Evolutionary conservation across 2,113 vertebrate species (phyloP).

Genomic region (Indicator indicator): DNA sequence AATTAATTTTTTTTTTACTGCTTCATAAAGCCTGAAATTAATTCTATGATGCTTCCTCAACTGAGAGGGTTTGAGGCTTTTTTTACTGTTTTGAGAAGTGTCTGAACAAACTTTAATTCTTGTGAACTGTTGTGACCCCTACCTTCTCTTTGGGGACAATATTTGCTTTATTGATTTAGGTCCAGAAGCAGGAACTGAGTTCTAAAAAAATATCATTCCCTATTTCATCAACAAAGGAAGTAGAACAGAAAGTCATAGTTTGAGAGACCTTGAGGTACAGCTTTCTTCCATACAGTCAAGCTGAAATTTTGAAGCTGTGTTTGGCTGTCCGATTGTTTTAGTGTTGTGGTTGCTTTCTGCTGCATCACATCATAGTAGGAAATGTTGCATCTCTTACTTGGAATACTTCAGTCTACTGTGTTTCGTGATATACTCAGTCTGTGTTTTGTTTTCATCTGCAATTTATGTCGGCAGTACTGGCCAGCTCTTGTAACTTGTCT

Average conservation of each 20-base stretch:
- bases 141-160: background rate
- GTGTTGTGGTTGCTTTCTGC: background rate
- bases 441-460: background rate
- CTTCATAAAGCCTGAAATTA: background rate
- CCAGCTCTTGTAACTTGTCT: background rate
- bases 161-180: background rate
- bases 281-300: background rate
- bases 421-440: background rate
- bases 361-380: background rate
- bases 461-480: background rate
- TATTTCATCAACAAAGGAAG: background rate
- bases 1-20: background rate
- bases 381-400: background rate
- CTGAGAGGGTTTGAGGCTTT: background rate
- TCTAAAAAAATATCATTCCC: background rate
- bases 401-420: background rate
- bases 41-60: background rate
- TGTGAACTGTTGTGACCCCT: background rate
- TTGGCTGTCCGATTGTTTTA: background rate
- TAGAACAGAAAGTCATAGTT: background rate
- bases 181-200: background rate
- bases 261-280: background rate
- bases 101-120: background rate
- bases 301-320: background rate
- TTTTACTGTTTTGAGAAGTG: fast-evolving